Conservation (phyloP, 2,797 vertebrate genomes). For the Pampus argenteus region DNA sequence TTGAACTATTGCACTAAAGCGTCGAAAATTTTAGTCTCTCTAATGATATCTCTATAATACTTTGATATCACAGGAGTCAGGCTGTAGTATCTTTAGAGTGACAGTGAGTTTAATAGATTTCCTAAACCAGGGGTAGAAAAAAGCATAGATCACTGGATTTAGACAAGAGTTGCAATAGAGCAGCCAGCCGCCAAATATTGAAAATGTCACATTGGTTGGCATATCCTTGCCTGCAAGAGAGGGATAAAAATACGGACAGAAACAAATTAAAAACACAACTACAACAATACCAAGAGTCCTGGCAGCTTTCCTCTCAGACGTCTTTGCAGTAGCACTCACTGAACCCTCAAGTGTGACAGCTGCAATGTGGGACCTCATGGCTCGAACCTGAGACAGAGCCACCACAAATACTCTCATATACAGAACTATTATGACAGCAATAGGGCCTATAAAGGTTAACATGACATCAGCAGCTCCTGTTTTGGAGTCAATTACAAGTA, state of each 20-base stretch:
- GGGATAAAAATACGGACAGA: constrained; percentile 56
- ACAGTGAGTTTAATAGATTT: constrained; percentile 41
- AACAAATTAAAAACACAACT: constrained; percentile 55
- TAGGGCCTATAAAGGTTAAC: constrained; percentile 54
- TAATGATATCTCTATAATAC: constrained; percentile 11
- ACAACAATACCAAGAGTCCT: constrained; percentile 52
- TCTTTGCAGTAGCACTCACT: background rate
- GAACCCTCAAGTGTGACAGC: background rate
- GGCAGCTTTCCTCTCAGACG: constrained; percentile 56
- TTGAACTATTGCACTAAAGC: too few relatives aligned
- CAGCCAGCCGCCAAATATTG: constrained; percentile 35
- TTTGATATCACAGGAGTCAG: constrained; percentile 27
- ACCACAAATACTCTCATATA: constrained; percentile 52
- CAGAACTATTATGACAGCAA: constrained; percentile 42
- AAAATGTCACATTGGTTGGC: background rate
- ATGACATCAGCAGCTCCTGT: constrained; percentile 40
- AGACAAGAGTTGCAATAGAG: constrained; percentile 68
- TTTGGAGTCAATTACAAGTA: background rate
- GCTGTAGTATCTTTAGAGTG: constrained; percentile 41
- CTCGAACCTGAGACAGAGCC: constrained; percentile 49
- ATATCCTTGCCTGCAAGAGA: constrained; percentile 15
- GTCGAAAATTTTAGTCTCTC: background rate
- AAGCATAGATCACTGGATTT: constrained; percentile 56
- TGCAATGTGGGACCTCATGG: constrained; percentile 38
- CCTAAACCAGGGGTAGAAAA: constrained; percentile 57